phyloP scores from a whole-genome alignment of 2,888 invertebrate genomes.

The Lasioglossum leucozonium region DNA sequence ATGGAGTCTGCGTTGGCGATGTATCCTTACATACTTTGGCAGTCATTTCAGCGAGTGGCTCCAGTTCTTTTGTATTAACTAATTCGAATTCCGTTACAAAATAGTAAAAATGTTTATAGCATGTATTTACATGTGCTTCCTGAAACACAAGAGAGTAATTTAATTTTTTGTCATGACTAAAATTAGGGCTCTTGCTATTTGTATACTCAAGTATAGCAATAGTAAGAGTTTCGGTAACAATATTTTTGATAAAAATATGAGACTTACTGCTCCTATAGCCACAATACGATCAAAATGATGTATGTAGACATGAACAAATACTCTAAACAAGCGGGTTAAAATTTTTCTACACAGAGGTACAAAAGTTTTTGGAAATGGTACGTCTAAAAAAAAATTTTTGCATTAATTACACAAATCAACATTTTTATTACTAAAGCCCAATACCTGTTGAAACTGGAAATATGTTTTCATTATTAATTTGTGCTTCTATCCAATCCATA shows the following conservation, averaged over 20 bases:
- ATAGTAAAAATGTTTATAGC: slow-evolving; percentile 97
- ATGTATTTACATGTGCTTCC: slow-evolving; percentile 97
- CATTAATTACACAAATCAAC: background rate
- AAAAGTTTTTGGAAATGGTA: slow-evolving; percentile 95
- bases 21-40: slow-evolving; percentile 89
- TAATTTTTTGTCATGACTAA: background rate
- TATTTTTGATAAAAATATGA: background rate
- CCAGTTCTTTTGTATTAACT: slow-evolving; percentile 93
- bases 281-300: slow-evolving; percentile 96
- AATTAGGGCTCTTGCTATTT: background rate
- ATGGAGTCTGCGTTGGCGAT: slow-evolving; percentile 70
- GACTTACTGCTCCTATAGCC: slow-evolving; percentile 92
- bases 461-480: slow-evolving; percentile 94
- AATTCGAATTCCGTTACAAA: slow-evolving; percentile 95
- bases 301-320: slow-evolving; percentile 97
- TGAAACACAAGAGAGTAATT: slow-evolving; percentile 81
- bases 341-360: slow-evolving; percentile 93
- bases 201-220: background rate
- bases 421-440: slow-evolving; percentile 1
- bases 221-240: background rate
- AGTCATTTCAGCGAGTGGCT: slow-evolving; percentile 93
- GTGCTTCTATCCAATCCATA: slow-evolving; percentile 96
- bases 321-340: slow-evolving; percentile 93
- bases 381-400: slow-evolving; percentile 86
- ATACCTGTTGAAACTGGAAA: slow-evolving; percentile 93